phyloP scores from a whole-genome alignment of 2,113 vertebrate species.

The Loxodonta africana region DNA sequence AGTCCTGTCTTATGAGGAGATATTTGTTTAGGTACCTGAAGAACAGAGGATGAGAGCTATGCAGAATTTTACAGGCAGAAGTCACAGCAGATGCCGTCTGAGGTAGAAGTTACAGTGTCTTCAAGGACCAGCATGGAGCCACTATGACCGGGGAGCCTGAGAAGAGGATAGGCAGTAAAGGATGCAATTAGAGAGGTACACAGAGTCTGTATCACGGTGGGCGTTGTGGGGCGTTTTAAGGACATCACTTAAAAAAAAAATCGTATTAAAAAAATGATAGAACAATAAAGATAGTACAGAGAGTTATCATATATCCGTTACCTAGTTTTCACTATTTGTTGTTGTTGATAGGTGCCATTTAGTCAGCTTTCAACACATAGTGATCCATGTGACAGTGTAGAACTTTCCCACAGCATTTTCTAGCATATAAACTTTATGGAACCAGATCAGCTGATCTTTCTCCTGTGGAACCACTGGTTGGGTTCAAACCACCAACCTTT shows the following conservation, averaged over 20 bases:
- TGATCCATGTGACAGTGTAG: no score
- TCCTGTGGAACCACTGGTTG: no score
- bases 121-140: not conserved
- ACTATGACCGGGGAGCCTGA: rapidly evolving
- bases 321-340: not conserved
- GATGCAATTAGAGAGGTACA: not conserved
- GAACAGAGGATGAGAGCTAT: not conserved
- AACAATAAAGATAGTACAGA: not conserved
- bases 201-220: not conserved
- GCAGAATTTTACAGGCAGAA: not conserved
- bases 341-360: no score
- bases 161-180: not conserved
- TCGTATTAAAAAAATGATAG: not conserved
- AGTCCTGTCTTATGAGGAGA: not conserved
- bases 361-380: no score
- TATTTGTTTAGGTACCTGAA: not conserved
- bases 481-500: no score
- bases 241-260: not conserved
- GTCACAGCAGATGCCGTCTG: not conserved
- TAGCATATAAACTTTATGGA: no score
- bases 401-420: no score
- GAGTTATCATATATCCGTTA: not conserved
- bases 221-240: not conserved
- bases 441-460: no score
- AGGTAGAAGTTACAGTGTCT: rapidly evolving